Evolutionary conservation across 2,888 invertebrate genomes (phyloP), one percentile per base, ranked within the genome.

Genomic region (Hirtodrosophila trivittata): DNA sequence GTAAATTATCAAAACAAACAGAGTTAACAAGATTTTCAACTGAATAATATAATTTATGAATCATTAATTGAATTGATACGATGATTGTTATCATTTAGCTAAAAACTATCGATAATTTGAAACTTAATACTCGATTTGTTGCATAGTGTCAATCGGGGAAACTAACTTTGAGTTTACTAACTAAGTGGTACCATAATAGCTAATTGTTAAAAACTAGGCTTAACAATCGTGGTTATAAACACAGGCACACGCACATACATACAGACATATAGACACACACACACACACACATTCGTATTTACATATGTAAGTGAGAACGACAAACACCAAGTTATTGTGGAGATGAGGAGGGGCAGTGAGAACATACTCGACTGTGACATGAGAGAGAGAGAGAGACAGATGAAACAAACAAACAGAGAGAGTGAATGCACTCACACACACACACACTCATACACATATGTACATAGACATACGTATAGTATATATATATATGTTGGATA

Each of bases 131-230:
- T 21, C 0, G 6, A 35, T 2, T 42, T 26, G 12, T 62, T 62
- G 63, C 75, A 57, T 68, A 46, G 50, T 52, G 51, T 38, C 2
- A 10, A 32, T 9, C 12, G 1, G 35, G 35, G 1, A 10, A 32
- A 13, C 12, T n/a, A 35, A 45, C 32, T 14, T 32, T 9, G 10
- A 33, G n/a, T n/a, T n/a, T n/a, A 30, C 32, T n/a, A 35, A 50
- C 62, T 68, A 70, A 38, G 43, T 45, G 38, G 62, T 70, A 74
- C 55, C 51, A 50, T 74, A 60, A 41, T 35, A 45, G 46, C 66
- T 72, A 62, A 58, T 58, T 43, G 39, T 43, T 62, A 68, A 51
- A 57, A 63, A 77, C 66, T 66, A 78, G 43, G 35, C 46, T 56
- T 58, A 66, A 46, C 14, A 52, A 54, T 54, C 69, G 63, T 68